Percentiles rank a stretch among this genome's conserved stretches.
Evolutionary conservation across 2,888 invertebrate genomes (phyloP).

Genomic region (Lasioglossum villosulum): DNA sequence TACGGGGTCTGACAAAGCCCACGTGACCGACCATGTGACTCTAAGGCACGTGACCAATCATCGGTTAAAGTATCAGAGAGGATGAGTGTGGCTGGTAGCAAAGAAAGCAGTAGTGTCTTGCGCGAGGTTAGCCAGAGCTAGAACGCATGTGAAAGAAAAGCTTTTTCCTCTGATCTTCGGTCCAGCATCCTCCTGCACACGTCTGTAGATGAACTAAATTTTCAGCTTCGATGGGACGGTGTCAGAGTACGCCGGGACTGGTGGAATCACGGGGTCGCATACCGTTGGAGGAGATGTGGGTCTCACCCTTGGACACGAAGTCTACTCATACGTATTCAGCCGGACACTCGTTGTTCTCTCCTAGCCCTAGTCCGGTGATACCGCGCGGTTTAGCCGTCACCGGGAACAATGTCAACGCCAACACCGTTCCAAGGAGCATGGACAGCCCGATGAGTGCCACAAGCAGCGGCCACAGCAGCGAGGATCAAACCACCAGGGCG

Average conservation of each 20-base stretch:
- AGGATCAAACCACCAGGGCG: constrained; percentile 80
- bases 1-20: no score
- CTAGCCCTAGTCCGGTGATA: constrained; percentile 80
- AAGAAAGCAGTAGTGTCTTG: neutral
- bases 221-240: constrained; percentile 96
- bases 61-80: neutral
- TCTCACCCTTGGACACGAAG: constrained; percentile 86
- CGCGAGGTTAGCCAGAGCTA: neutral
- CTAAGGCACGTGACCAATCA: neutral
- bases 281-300: constrained; percentile 94
- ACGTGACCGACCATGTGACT: neutral
- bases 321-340: constrained; percentile 72
- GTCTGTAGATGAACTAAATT: constrained; percentile 59
- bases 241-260: constrained; percentile 97
- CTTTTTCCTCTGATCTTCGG: neutral
- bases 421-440: constrained; percentile 69
- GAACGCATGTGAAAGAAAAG: neutral
- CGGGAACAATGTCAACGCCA: constrained; percentile 56
- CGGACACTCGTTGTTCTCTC: constrained; percentile 80
- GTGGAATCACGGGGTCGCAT: constrained; percentile 96
- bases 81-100: neutral
- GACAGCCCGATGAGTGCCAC: constrained; percentile 82
- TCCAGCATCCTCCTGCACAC: neutral
- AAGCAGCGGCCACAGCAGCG: constrained; percentile 83
- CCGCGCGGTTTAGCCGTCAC: constrained; percentile 65